Evolutionary conservation across 2,888 invertebrate genomes (phyloP), one percentile per base, ranked within the genome.

Genomic region (Hermaeophaga mercurialis): DNA sequence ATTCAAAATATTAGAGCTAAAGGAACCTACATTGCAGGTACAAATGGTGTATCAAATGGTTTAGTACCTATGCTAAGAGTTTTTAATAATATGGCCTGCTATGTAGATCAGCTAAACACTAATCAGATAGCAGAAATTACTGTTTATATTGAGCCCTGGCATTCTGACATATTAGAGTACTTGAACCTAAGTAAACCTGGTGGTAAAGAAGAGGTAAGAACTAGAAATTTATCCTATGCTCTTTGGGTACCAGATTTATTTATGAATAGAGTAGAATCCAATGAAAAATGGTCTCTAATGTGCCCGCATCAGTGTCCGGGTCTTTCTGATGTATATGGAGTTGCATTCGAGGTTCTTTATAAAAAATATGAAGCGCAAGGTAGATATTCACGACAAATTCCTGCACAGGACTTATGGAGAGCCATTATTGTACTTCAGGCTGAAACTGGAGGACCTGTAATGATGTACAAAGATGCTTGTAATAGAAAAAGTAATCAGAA

Each of bases 191-290:
- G 90, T 73, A 64, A 62, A 96, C 96, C 75, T 9, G 95, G 93
- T 1, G 90, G 98, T 0, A 94, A 94, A 73, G 98, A 98, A 75
- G 97, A 98, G 77, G 82, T 89, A 26, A 82, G 98, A 36, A 97
- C 98, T 0, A 83, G 98, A 49, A 97, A 99, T 78, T 80, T 99
- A 31, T 99, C 98, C 77, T 97, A 94, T 76, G 98, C 93, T 0
- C 77, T 99, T 18, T 99, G 99, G 97, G 92, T 99, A 66, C 96
- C 98, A 0, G 98, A 99, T 80, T 82, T 99, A 54, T 99, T 99
- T 75, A 99, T 99, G 99, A 86, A 90, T 75, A 84, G 99, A 46
- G 94, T 94, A 0, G 90, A 95, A 75, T 81, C 81, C 1, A 85
- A 96, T 77, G 88, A 80, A 60, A 82, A 85, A 46, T 99, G 99